Percentiles rank a stretch among this genome's conserved stretches.
phyloP scores from a whole-genome alignment of 1,140 invertebrate species.

The Cotesia typhae region DNA sequence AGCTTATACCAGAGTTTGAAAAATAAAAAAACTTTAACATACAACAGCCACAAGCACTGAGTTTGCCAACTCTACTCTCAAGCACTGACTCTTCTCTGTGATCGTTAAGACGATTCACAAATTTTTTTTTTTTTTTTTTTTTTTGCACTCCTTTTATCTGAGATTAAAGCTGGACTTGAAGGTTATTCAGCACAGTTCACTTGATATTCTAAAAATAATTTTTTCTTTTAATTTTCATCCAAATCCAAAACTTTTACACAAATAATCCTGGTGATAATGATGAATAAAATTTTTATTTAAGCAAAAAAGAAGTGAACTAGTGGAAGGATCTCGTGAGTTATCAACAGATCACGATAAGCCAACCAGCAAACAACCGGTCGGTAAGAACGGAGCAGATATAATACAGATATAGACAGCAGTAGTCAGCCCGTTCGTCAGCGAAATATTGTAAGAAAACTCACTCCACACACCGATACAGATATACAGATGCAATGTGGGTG shows the following conservation, averaged over 20 bases:
- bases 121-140: background rate
- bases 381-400: constrained; percentile 15
- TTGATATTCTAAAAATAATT: background rate
- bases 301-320: background rate
- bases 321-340: constrained; percentile 22
- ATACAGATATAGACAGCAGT: background rate
- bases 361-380: constrained; percentile 23
- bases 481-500: no score
- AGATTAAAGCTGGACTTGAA: constrained; percentile 2
- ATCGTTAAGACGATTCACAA: background rate
- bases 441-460: no score
- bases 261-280: no score
- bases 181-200: background rate
- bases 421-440: background rate
- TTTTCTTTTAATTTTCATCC: background rate
- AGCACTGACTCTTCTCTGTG: background rate
- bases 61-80: constrained; percentile 18
- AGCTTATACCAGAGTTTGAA: background rate
- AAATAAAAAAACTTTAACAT: background rate
- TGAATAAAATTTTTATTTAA: no score
- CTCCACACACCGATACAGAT: no score
- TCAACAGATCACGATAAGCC: constrained; percentile 25
- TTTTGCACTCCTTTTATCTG: background rate
- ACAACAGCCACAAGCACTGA: background rate
- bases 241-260: background rate